Evolutionary conservation across 2,888 invertebrate species (phyloP), one percentile per base, ranked within the genome.

Genomic region (Tigriopus californicus): DNA sequence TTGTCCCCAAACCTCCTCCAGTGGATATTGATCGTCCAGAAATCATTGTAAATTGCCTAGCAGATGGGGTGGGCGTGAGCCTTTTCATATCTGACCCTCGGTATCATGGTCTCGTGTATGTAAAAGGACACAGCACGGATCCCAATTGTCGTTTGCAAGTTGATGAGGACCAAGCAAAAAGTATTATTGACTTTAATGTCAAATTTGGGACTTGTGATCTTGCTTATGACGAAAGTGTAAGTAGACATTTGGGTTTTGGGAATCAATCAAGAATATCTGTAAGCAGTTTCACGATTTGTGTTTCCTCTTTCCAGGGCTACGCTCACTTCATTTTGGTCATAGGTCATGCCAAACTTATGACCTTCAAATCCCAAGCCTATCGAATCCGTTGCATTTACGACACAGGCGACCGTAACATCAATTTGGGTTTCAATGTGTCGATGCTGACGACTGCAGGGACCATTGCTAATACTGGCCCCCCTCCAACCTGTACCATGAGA

Each of bases 341-440:
- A 69, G 94, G 95, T 70, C 94, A 95, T 79, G 90, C 91, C 0
- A 89, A 89, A 75, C 77, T 95, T 58, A 84, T 94, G 56, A 95
- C 94, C 1, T 87, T 86, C 70, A 86, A 87, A 68, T 90, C 94
- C 5, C 89, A 91, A 71, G 92, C 94, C 1, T 95, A 92, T 75
- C 89, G 92, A 72, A 89, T 95, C 64, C 88, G 88, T 70, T 94
- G 94, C 70, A 83, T 90, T 60, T 94, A 94, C 70, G 87, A 90
- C 71, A 90, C 89, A 0, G 63, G 64, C 18, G 64, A 64, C 51
- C 87, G 88, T 71, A 89, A 87, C 65, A 87, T 92, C 1, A 89
- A 87, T 0, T 75, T 90, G 42, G 91, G 91, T 47, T 90, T 91
- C 71, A 92, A 94, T 70, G 91, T 91, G 10, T 90, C 90, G 11